A percentile compares a stretch with the other conserved stretches of the same genome.
Evolutionary conservation across 2,888 invertebrate genomes (phyloP).

Genomic region (Acanthosoma haemorrhoidale): DNA sequence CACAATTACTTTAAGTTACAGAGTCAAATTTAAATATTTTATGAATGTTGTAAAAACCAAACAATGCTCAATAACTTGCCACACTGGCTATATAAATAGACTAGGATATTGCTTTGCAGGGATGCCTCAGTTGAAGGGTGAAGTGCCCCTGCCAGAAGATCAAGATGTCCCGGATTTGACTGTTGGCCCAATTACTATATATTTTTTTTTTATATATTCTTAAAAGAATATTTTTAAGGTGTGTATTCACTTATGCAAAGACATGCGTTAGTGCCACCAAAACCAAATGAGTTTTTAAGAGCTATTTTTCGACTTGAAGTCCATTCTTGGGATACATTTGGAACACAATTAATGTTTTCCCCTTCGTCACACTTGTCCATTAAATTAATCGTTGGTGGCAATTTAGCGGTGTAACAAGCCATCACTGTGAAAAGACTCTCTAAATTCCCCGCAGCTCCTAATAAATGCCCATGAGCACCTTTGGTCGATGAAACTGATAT

Average conservation of each 20-base stretch:
- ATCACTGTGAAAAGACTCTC: slow-evolving; percentile 82
- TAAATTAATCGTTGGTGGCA: slow-evolving; percentile 88
- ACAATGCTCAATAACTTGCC: too few species aligned
- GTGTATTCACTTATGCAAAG: slow-evolving; percentile 55
- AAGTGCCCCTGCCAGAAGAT: too few species aligned
- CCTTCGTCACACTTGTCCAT: slow-evolving; percentile 61
- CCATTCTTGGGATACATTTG: slow-evolving; percentile 58
- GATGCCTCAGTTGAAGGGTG: too few species aligned
- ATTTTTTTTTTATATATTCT: neutral
- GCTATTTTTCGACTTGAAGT: slow-evolving; percentile 59
- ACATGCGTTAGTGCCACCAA: slow-evolving; percentile 96
- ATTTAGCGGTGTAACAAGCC: slow-evolving; percentile 64
- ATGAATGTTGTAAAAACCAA: too few species aligned
- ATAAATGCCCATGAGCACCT: slow-evolving; percentile 93
- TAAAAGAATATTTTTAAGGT: neutral
- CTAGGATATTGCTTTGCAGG: too few species aligned
- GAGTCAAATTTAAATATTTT: too few species aligned
- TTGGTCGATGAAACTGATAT: slow-evolving; percentile 82
- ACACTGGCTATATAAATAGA: too few species aligned
- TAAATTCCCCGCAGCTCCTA: slow-evolving; percentile 95
- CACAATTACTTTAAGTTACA: too few species aligned
- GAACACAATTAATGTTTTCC: slow-evolving; percentile 63
- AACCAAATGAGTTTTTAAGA: slow-evolving; percentile 96
- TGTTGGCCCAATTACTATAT: too few species aligned
- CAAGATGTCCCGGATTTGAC: too few species aligned